These are phyloP conservation scores for Stylophora pistillata DNA, from an alignment of 64 coral and sea anemone species.

Conservation along the genomic window DNA sequence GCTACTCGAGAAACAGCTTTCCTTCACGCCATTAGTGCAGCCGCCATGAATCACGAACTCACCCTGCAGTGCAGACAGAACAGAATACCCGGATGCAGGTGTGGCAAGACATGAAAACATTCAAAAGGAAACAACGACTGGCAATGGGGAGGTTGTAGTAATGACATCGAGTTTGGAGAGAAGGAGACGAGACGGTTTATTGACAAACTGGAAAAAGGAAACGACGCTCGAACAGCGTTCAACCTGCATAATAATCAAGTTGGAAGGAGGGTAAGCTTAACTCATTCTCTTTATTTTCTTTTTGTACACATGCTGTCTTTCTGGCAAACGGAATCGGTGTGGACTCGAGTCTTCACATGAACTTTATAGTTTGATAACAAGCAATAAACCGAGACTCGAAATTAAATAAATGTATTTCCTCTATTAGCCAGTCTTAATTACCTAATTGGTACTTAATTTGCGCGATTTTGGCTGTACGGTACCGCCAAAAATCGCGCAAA, in stretches of 20 bases:
- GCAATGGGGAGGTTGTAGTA: constrained; percentile 60
- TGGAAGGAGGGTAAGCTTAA: constrained; percentile 57
- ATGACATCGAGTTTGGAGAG: constrained; percentile 65
- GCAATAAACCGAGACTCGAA: too few species aligned
- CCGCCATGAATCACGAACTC: constrained; percentile 61
- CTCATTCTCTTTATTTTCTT: background rate
- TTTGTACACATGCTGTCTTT: too few species aligned
- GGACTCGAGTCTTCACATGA: too few species aligned
- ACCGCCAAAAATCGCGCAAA: too few species aligned
- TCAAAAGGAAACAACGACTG: constrained; percentile 25
- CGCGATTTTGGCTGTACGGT: too few species aligned
- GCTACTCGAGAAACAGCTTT: constrained; percentile 82
- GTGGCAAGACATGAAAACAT: constrained; percentile 26
- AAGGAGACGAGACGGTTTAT: constrained; percentile 53
- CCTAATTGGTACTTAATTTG: too few species aligned
- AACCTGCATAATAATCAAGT: constrained; percentile 76
- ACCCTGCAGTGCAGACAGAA: constrained; percentile 32
- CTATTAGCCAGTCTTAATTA: too few species aligned
- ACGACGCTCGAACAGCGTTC: constrained; percentile 19
- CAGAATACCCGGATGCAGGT: constrained; percentile 48
- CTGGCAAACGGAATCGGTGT: too few species aligned
- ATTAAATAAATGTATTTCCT: too few species aligned
- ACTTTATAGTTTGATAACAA: too few species aligned
- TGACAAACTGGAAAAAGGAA: constrained; percentile 38
- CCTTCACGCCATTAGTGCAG: constrained; percentile 68